Base-by-base conservation (phyloP, 2,113 vertebrate genomes). In the Heterotilapia buettikoferi region DNA sequence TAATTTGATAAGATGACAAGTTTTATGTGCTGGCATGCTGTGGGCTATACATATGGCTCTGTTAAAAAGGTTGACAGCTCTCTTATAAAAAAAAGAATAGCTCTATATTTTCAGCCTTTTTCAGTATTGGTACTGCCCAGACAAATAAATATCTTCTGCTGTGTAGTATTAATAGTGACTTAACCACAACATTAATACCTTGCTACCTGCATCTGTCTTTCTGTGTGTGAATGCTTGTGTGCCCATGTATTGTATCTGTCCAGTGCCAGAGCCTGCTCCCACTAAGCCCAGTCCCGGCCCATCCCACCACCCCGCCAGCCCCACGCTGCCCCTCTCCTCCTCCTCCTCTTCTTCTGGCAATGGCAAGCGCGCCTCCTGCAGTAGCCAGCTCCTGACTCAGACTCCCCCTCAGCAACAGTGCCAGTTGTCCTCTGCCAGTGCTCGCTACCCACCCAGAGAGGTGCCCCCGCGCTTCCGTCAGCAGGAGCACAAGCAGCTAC, bases 401-500 rank as follows among this genome's bases (percentile, higher is more conserved):
- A 87, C 90, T 83, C 87, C 93, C 88, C 87, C 92, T 92, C 93
- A 96, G 97, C 97, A 96, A 54, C 97, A 89, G 93, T 94, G 93
- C 94, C 94, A 92, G 90, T 92, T 90, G 92, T 94, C 95, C 89
- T 94, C 97, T 90, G 96, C 92, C 93, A 93, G 97, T 53, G 96
- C 97, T 96, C 97, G 98, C 92, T 98, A 98, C 97, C 97, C 98
- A 93, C 98, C 98, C 92, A 97, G 98, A 45, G 98, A 99, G 97
- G 97, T 99, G 96, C 98, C 98, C 92, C 98, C 98, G 10, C 98
- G 98, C 96, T 99, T 99, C 96, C 97, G 98, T 95, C 98, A 99
- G 97, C 98, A 98, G 95, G 98, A 99, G 96, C 98, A 99, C 96
- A 99, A 98, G 97, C 98, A 99, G 97, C 97, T 99, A 88, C 95